Evolutionary conservation across 1,140 invertebrate genomes (phyloP).

Genomic region (Sitodiplosis mosellana): DNA sequence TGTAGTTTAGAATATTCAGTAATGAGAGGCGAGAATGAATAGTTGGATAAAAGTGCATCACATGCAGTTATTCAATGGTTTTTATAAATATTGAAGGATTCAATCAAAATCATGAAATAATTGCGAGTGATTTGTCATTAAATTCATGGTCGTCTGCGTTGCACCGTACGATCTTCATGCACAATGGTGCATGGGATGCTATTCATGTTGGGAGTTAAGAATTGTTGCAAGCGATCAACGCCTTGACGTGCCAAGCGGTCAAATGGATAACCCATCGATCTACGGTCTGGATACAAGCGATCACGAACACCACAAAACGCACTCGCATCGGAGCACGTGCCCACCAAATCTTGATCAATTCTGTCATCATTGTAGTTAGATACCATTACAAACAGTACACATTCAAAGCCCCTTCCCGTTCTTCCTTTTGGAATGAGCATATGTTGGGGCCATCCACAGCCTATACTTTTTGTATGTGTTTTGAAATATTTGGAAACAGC

Average conservation of each 20-base stretch:
- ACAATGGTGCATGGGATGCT: too few species aligned
- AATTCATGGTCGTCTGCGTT: too few species aligned
- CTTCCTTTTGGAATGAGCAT: constrained; percentile 50
- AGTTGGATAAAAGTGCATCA: too few species aligned
- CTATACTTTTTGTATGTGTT: too few species aligned
- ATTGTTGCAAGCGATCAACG: constrained; percentile 33
- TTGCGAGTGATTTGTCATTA: too few species aligned
- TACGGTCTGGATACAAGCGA: constrained; percentile 47
- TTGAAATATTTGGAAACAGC: too few species aligned
- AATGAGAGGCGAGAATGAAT: too few species aligned
- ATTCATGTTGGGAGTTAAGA: constrained; percentile 50
- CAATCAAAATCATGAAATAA: too few species aligned
- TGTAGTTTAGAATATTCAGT: too few species aligned
- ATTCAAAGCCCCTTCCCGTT: constrained; percentile 39
- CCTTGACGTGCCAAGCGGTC: constrained; percentile 36
- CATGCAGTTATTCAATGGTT: too few species aligned
- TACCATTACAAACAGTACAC: constrained; percentile 63
- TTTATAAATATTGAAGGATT: too few species aligned
- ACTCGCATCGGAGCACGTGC: constrained; percentile 43
- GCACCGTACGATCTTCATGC: too few species aligned
- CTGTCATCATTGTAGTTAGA: constrained; percentile 52
- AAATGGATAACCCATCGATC: constrained; percentile 62
- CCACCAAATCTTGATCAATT: constrained; percentile 34
- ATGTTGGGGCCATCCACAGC: constrained; percentile 64
- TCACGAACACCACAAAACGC: constrained; percentile 58